A percentile compares a stretch with the other conserved stretches of the same genome.
Conservation (phyloP, 2,797 vertebrate species). For the Hyperoplus immaculatus region DNA sequence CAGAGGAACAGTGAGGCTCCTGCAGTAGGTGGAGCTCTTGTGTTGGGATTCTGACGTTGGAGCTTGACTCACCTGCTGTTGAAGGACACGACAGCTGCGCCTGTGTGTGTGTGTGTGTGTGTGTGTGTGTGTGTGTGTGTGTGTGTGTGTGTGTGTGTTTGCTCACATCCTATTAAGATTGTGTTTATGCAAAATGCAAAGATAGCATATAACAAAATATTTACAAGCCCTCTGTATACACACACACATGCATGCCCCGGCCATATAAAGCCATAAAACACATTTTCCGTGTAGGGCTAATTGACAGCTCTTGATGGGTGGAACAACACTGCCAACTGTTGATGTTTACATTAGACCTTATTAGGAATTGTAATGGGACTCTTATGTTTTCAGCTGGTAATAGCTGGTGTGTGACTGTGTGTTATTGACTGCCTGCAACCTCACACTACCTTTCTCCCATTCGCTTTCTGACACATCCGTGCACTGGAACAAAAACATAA, state of each 20-base stretch:
- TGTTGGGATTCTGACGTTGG: conserved; percentile 79
- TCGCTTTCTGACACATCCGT: conserved; percentile 54
- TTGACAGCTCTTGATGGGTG: conserved; percentile 66
- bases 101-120: conserved; percentile 8
- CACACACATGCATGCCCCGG: conserved; percentile 29
- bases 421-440: conserved; percentile 62
- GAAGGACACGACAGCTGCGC: conserved; percentile 63
- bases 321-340: conserved; percentile 66
- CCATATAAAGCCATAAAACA: conserved; percentile 61
- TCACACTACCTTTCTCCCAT: conserved; percentile 43
- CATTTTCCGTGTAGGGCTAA: conserved; percentile 61
- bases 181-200: conserved; percentile 64
- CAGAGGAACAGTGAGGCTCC: conserved; percentile 70
- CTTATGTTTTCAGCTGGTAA: conserved; percentile 58
- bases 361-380: conserved; percentile 74
- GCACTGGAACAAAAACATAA: conserved; percentile 60
- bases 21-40: conserved; percentile 90
- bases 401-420: conserved; percentile 37
- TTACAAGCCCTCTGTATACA: conserved; percentile 49
- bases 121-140: neutral
- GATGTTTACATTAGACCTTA: conserved; percentile 70
- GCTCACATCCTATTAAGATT: conserved; percentile 37
- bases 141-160: neutral
- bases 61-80: conserved; percentile 79
- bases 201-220: conserved; percentile 52